A percentile compares a stretch with the other conserved stretches of the same genome.
Conservation (phyloP, 2,888 invertebrate genomes). For the Physocephala rufipes region DNA sequence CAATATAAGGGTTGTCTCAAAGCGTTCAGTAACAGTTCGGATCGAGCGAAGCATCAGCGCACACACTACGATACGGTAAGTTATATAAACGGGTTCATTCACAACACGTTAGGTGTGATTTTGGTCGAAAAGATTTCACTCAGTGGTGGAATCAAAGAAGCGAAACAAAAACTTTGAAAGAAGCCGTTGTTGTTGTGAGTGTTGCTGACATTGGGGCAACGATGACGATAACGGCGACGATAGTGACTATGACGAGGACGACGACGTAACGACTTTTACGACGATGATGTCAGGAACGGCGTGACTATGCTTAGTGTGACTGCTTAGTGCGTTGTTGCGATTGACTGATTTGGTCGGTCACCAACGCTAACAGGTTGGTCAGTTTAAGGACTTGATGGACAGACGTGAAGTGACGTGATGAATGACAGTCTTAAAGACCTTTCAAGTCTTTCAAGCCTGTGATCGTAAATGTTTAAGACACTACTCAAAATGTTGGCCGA, state of each 20-base stretch:
- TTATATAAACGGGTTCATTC: constrained; percentile 47
- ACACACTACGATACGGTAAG: constrained; percentile 98
- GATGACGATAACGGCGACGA: neutral
- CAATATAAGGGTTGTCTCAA: constrained; percentile 92
- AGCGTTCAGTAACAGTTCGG: constrained; percentile 98
- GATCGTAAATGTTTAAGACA: no score
- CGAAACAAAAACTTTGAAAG: neutral
- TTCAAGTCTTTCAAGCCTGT: no score
- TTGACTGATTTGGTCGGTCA: no score
- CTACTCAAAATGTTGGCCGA: no score
- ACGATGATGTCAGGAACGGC: neutral
- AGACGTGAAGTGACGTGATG: no score
- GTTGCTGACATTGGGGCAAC: neutral
- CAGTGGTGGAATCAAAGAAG: neutral
- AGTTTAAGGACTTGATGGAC: no score
- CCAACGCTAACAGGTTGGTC: no score
- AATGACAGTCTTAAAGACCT: no score
- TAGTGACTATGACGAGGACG: neutral
- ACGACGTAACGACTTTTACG: neutral
- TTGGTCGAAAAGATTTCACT: neutral
- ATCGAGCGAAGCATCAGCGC: constrained; percentile 97
- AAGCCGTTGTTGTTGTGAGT: neutral
- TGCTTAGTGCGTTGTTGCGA: neutral
- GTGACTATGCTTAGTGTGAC: neutral
- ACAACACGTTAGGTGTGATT: neutral